Evolutionary conservation across 2,797 vertebrate genomes (phyloP).

Genomic region (Basileuterus tristriatus): DNA sequence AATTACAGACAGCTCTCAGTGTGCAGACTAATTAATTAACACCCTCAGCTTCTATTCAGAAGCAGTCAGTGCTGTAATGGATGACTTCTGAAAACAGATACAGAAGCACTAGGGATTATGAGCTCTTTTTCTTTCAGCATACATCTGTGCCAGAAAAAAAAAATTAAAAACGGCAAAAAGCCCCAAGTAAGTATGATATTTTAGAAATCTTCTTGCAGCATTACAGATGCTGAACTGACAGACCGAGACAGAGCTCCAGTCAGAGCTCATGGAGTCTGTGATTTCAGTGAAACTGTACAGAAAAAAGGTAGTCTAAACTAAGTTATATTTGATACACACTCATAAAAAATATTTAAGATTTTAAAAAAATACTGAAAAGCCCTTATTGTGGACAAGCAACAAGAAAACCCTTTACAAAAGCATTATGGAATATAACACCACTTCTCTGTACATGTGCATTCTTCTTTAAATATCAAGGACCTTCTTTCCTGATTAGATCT

Average conservation of each 20-base stretch:
- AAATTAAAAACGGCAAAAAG: neutral
- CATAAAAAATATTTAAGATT: neutral
- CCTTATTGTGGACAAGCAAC: neutral
- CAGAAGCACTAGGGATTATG: neutral
- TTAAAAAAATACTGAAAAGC: neutral
- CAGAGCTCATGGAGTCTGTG: neutral
- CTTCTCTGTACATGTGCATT: neutral
- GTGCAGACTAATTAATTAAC: slow-evolving; percentile 15
- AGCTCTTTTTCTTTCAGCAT: neutral
- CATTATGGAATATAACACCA: neutral
- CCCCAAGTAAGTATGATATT: neutral
- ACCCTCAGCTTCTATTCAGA: neutral
- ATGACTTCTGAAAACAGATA: neutral
- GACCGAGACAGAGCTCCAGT: neutral
- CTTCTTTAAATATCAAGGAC: neutral
- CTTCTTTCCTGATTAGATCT: neutral
- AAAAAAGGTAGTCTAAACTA: neutral
- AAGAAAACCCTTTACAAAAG: neutral
- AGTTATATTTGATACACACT: neutral
- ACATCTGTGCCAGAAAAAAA: neutral
- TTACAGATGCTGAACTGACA: neutral
- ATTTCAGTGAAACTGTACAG: neutral
- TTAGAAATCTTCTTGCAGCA: neutral
- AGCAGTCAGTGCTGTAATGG: neutral
- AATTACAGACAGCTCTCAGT: neutral